Conservation (phyloP, 2,888 invertebrate species). For the Parapristionchus giblindavisi region DNA sequence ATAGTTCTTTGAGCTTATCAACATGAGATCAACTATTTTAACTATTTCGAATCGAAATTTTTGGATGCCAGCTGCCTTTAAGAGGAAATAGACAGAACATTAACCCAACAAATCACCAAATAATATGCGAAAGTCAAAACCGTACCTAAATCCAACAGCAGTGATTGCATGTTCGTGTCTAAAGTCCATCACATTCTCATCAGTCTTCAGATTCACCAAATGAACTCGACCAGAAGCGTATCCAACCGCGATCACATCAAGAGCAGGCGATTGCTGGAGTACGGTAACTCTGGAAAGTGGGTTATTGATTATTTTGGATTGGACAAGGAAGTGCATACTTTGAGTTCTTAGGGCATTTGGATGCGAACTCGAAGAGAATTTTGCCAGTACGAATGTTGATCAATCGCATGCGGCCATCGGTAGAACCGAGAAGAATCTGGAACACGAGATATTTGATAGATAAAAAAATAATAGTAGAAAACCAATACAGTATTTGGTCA, state of each 20-base stretch:
- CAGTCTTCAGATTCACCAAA: slow-evolving; percentile 86
- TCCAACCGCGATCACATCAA: slow-evolving; percentile 90
- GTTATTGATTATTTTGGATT: not conserved
- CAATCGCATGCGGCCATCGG: slow-evolving; percentile 57
- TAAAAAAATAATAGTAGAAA: not conserved
- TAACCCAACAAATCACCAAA: too few relatives aligned
- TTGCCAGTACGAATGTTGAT: slow-evolving; percentile 63
- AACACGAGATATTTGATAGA: slow-evolving; percentile 17
- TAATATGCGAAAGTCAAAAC: too few relatives aligned
- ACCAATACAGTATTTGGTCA: not conserved
- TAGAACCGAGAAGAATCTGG: slow-evolving; percentile 60
- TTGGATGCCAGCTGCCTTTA: too few relatives aligned
- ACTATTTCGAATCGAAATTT: too few relatives aligned
- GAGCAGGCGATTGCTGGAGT: slow-evolving; percentile 87
- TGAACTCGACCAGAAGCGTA: slow-evolving; percentile 83
- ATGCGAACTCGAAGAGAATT: slow-evolving; percentile 76
- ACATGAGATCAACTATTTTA: too few relatives aligned
- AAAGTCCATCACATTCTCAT: slow-evolving; percentile 80
- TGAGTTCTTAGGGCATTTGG: slow-evolving; percentile 21
- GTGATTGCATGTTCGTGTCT: slow-evolving; percentile 81
- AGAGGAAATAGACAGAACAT: too few relatives aligned
- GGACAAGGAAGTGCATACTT: not conserved
- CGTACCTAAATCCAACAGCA: slow-evolving; percentile 61
- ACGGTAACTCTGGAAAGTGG: slow-evolving; percentile 77
- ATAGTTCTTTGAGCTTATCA: too few relatives aligned